Base-by-base conservation (phyloP, 35 echinoderm and acorn worm species). In the Amphiura filiformis region DNA sequence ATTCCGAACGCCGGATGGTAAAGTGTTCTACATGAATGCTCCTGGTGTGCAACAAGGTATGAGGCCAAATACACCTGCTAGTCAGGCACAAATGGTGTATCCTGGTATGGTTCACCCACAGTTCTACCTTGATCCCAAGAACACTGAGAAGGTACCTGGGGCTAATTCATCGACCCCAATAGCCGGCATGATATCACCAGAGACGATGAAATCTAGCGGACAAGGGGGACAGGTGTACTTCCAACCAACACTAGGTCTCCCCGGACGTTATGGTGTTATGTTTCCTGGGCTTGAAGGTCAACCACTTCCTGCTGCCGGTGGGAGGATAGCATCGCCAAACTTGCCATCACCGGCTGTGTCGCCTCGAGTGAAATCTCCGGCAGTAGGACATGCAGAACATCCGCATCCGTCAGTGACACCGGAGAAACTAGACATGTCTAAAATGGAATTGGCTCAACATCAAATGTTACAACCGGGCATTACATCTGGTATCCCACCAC, bases 361-460 rank as follows among this genome's bases (percentile, higher is more conserved):
- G 13, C 95, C 95, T 9, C 93, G 93, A 47, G 93, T 97, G 31
- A 97, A 91, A 39, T 97, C 95, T 65, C 95, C 95, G 14, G 92
- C 89, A 17, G 64, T 97, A 18, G 88, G 75, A 35, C 95, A 97
- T 65, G 81, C 40, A 32, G 92, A 93, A 14, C 65, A 84, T 28
- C 82, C 92, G 38, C 86, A 82, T 32, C 91, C 91, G 0, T 83
- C 89, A 0, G 76, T 89, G 20, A 94, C 92, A 23, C 88, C 95
- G 39, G 95, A 97, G 14, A 61, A 65, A 36, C 47, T 65, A 31
- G 64, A 85, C 23, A 64, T 56, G 13, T 13, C 32, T 2, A 61
- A 85, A n/a, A 17, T 56, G 42, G 30, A 22, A 28, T n/a, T n/a
- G n/a, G 22, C 81, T 9, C 52, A 64, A 9, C 47, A 61, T 61